Evolutionary conservation across 2,797 vertebrate species (phyloP).

Genomic region (Rhodeus uyekii): DNA sequence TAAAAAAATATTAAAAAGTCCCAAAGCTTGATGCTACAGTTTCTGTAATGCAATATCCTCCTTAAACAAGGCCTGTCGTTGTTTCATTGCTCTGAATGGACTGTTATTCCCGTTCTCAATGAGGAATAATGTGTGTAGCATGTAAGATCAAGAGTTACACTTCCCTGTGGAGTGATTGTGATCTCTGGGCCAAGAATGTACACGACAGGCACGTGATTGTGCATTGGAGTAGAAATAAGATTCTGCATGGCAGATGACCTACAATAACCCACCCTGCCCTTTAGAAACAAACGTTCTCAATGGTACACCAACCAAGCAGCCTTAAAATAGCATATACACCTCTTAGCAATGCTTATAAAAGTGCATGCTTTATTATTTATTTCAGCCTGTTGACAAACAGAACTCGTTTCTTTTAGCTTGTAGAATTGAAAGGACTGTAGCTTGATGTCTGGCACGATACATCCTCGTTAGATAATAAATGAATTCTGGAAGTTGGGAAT

Average conservation of each 20-base stretch:
- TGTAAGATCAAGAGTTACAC: conserved; percentile 34
- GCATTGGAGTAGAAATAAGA: conserved; percentile 60
- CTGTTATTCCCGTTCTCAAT: background rate
- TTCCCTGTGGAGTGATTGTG: conserved; percentile 18
- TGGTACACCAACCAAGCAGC: conserved; percentile 7
- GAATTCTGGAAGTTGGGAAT: background rate
- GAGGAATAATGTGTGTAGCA: conserved; percentile 32
- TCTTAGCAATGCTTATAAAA: background rate
- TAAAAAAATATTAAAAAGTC: background rate
- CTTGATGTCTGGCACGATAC: background rate
- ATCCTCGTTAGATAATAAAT: background rate
- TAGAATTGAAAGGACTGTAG: background rate
- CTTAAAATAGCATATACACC: conserved; percentile 17
- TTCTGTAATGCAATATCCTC: background rate
- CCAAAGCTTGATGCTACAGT: background rate
- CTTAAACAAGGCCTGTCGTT: background rate
- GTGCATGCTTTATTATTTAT: background rate
- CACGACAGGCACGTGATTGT: conserved; percentile 52
- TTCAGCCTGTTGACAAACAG: conserved; percentile 6
- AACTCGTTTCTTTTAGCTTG: background rate
- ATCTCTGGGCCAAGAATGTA: conserved; percentile 53
- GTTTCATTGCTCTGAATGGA: background rate
- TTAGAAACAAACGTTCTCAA: conserved; percentile 30
- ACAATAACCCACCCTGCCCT: conserved; percentile 49
- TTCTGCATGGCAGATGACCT: conserved; percentile 48